Evolutionary conservation across 2,888 invertebrate genomes (phyloP).

Genomic region (Tridacna gigas): DNA sequence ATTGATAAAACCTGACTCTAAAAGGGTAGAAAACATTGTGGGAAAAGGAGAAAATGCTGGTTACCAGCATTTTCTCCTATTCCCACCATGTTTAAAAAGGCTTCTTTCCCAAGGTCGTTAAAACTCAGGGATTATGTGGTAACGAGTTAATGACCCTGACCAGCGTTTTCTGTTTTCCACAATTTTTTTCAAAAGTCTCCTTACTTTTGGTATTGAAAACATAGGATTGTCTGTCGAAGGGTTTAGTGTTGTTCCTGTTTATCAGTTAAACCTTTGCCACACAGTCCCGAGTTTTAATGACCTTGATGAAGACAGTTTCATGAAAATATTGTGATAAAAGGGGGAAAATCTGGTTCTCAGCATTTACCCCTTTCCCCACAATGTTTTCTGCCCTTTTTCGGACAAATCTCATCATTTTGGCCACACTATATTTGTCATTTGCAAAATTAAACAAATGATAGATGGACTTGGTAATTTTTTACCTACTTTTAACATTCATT

Average conservation of each 20-base stretch:
- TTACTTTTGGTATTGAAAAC: neutral
- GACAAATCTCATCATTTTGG: too few relatives aligned
- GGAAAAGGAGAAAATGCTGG: neutral
- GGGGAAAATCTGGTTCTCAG: neutral
- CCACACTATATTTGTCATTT: too few relatives aligned
- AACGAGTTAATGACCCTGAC: too few relatives aligned
- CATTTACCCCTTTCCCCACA: neutral
- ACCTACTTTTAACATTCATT: too few relatives aligned
- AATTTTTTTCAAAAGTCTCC: neutral
- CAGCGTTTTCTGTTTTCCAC: too few relatives aligned
- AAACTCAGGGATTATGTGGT: too few relatives aligned
- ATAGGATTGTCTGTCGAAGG: neutral
- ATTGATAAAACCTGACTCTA: too few relatives aligned
- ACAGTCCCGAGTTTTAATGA: neutral
- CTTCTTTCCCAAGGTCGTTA: too few relatives aligned
- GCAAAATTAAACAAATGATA: too few relatives aligned
- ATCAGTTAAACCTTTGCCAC: neutral
- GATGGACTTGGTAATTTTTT: too few relatives aligned
- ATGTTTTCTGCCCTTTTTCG: neutral
- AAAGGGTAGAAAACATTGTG: neutral
- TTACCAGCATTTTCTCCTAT: neutral
- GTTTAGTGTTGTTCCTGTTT: neutral
- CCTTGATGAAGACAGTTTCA: neutral
- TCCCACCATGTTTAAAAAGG: neutral
- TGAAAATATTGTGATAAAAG: neutral